Base-by-base conservation (phyloP, 23 tunicate genomes). In the Trididemnum clinides region DNA sequence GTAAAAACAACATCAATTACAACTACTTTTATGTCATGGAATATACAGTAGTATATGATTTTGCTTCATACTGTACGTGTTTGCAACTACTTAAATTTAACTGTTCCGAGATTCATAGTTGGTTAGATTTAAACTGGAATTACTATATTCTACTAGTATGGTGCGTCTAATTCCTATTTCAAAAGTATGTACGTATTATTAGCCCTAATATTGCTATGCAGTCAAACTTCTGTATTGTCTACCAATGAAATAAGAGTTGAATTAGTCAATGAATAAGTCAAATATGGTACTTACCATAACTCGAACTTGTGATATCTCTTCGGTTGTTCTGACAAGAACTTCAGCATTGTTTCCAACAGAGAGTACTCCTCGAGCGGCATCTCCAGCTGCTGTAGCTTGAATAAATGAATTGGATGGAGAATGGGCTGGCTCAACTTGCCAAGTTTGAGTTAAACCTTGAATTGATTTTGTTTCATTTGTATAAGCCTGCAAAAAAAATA, bases 391-490 rank as follows among this genome's bases (percentile, higher is more conserved):
- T 3, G 86, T 74, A 25, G 88, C 54, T 83, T 92, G 91, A 1
- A 92, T 50, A 26, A 66, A 92, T 20, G 92, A 71, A 51, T 83
- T 39, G 0, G 97, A 92, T 1, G 91, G 91, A 6, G 97, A 92
- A 2, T 77, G 35, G 0, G 85, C 91, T 22, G 82, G 81, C 0
- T 77, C 33, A 19, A 74, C 86, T 1, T 34, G 4, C 96, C 96
- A 91, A 36, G n/a, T 15, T 1, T 63, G 33, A 71, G n/a, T 4
- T 4, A 26, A 21, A 59, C 23, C 23, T 15, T 4, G 23, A 59
- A 12, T 21, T 59, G 69, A 30, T 33, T 28, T 50, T 15, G 88
- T 78, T 54, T 69, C 35, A 30, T 39, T 71, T 3, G 77, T 84
- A 57, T 36, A 84, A 1, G 80, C 78, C 87, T 84, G 33, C n/a